Evolutionary conservation across 2,888 invertebrate genomes (phyloP), one percentile per base, ranked within the genome.

Genomic region (Morinoia aosen): DNA sequence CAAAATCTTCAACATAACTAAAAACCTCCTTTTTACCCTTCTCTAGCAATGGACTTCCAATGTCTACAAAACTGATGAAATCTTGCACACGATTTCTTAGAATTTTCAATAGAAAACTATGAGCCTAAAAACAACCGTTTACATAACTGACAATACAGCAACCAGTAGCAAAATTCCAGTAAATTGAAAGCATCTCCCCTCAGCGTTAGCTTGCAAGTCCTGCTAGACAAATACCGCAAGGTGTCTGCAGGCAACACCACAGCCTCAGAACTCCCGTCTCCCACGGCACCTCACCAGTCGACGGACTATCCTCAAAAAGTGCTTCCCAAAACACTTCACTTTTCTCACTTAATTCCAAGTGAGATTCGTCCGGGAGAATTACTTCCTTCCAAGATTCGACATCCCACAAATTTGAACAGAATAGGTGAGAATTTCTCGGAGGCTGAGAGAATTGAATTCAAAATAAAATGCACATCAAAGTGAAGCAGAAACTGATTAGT

Each of bases 331-430:
- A 93, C 48, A 56, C 33, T 56, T 16, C 56, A 93, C 93, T 93
- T 48, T 93, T 93, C 93, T 93, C 93, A 93, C 93, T 93, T 56
- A 93, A 93, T 93, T 93, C 93, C 57, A 48, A 56, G 93, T 33
- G 93, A 93, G 93, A 93, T 57, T 93, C 93, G 93, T 93, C 57
- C 33, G 40, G 39, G 25, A 90, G 90, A 90, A 90, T 90, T 39
- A 40, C 90, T 39, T 90, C 48, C 90, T 39, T 90, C 76, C 90
- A 90, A 90, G 90, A 90, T 90, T 90, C 90, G 90, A 90, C 90
- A 90, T 90, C 40, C 90, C 90, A 19, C 90, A 90, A 90, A 90
- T 90, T 90, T 76, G 76, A 76, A 33, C 25, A 76, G 76, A 76
- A 76, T 76, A 33, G 76, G 76, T 76, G 76, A 33, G 76, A 76